These are phyloP conservation scores for Zaprionus kolodkinae DNA, from an alignment of 1,140 invertebrate species.

Conservation along the genomic window DNA sequence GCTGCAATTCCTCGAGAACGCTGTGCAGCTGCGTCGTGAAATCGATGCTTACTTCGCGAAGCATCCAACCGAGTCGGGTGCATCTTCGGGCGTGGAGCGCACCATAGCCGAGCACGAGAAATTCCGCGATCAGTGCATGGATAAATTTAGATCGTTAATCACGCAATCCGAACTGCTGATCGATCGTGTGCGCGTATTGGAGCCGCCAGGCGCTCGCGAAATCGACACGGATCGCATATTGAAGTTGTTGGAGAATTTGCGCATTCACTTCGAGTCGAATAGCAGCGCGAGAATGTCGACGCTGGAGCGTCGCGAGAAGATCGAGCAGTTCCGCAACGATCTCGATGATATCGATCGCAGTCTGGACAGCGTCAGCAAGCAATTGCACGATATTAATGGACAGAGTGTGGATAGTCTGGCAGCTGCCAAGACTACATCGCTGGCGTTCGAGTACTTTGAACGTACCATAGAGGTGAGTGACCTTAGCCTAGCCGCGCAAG, in stretches of 20 bases:
- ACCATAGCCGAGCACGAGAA: conserved; percentile 79
- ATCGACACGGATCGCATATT: conserved; percentile 90
- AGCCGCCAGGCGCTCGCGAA: conserved; percentile 88
- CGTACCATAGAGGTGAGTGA: conserved; percentile 90
- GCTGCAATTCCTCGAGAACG: conserved; percentile 75
- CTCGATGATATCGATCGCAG: conserved; percentile 90
- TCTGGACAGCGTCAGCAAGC: conserved; percentile 88
- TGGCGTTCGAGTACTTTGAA: conserved; percentile 91
- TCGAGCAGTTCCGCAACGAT: conserved; percentile 87
- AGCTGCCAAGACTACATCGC: conserved; percentile 88
- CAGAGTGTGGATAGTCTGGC: conserved; percentile 90
- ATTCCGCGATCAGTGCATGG: conserved; percentile 83
- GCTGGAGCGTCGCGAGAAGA: conserved; percentile 87
- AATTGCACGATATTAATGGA: conserved; percentile 87
- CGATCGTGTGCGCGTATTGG: conserved; percentile 85
- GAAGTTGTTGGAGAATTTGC: conserved; percentile 86
- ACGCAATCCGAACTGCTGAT: conserved; percentile 82
- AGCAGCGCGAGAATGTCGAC: conserved; percentile 87
- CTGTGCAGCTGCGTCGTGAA: conserved; percentile 67
- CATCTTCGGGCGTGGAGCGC: conserved; percentile 61
- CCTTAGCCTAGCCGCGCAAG: conserved; percentile 14
- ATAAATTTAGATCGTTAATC: conserved; percentile 84
- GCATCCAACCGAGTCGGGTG: conserved; percentile 24
- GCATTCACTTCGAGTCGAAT: conserved; percentile 82
- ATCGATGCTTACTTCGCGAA: conserved; percentile 76